Base-by-base conservation (phyloP, 2,888 invertebrate species). In the Clanis bilineata region DNA sequence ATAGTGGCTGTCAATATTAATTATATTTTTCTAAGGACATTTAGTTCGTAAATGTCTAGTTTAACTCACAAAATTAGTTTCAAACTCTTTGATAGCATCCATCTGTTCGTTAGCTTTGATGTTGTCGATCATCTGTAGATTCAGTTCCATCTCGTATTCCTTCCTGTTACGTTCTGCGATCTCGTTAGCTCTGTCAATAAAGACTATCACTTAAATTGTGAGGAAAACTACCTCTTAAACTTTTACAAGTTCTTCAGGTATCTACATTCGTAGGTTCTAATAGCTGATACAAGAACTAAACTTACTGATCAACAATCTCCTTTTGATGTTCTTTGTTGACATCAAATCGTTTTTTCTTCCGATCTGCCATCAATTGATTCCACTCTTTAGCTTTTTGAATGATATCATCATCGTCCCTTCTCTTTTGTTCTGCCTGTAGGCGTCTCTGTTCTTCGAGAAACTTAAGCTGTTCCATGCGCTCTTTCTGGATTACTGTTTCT, bases 401-500 rank as follows among this genome's bases (percentile, higher is more conserved):
- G 61, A 86, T 74, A 0, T 85, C 83, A 1, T 80, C 81, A 21
- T 90, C 90, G 0, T 86, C 79, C 9, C 71, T 64, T 2, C 72
- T 69, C 69, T 83, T 86, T 64, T 72, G 71, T n/a, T 82, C 83
- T 0, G 67, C 77, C 0, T 70, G 76, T 63, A 86, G 80, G 2
- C 74, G 70, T 47, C 83, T 82, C 25, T 88, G 72, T 58, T 85
- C 75, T 2, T 71, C 69, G 1, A 79, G 63, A 64, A 92, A 92
- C 65, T 91, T 85, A 1, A 88, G 57, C 62, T 93, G 93, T 54
- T 82, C 88, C 1, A 69, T 62, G 9, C 90, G 84, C 70, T 92
- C 92, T 25, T 89, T 90, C 58, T 86, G 87, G n/a, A 85, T 72
- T 1, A 80, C 86, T 1, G 91, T 84, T 66, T 91, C 91, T 64